Evolutionary conservation across 2,797 vertebrate genomes (phyloP), one percentile per base, ranked within the genome.

Genomic region (Enteromius fasciolatus): DNA sequence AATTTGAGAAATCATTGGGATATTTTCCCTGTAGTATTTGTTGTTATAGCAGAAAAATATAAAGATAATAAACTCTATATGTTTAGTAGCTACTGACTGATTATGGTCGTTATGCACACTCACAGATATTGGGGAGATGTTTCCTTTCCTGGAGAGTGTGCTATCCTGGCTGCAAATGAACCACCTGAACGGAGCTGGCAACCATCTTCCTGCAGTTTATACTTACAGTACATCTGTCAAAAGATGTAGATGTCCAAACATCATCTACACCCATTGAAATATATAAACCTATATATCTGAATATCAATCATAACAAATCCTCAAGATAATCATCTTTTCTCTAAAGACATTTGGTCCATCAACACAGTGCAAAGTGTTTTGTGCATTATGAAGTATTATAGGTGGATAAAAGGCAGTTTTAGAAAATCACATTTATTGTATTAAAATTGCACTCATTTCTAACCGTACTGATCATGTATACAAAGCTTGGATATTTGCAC

Each of bases 211-310:
- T 87, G 88, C 44, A 1, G 1, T 8, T 12, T 70, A 4, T 0
- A 20, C 33, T 70, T 81, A 15, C 91, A 92, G 83, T 94, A 87
- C 91, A 94, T 95, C 90, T 95, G 94, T 81, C 90, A 94, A 84
- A 67, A 68, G 36, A 59, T 59, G 17, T 76, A 76, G 73, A 76
- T 44, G 39, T 25, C 39, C 31, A 36, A 36, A 36, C 36, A 7
- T 54, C 74, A 61, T 15, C 25, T 33, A 10, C 36, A 59, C 78
- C 66, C 46, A 72, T 33, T 39, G 7, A 39, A 23, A 78, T 4
- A 15, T 79, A 79, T 17, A 79, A 36, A 57, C 57, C 50, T 23
- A 10, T 9, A 80, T 8, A 46, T 73, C 41, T 39, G 36, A 39
- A 63, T 46, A 28, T 50, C 18, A 50, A 18, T 61, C 17, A 61